Evolutionary conservation across 2,113 vertebrate genomes (phyloP).

Genomic region (Odontophorus gujanensis): DNA sequence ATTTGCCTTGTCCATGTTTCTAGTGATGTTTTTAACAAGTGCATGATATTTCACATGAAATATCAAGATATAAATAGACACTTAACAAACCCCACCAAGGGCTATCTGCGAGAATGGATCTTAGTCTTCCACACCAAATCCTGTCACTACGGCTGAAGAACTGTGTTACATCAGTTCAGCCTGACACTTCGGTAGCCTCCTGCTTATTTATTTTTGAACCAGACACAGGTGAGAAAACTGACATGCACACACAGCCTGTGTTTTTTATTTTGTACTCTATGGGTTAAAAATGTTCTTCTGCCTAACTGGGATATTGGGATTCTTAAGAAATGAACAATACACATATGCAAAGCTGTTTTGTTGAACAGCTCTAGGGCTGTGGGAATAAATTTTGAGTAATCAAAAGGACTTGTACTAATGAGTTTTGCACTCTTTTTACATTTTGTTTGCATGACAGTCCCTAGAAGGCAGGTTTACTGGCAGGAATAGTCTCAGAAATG

Average conservation of each 20-base stretch:
- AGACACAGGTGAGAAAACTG: conserved; percentile 29
- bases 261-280: accelerated
- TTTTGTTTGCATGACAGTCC: conserved; percentile 23
- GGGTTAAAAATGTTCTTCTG: background rate
- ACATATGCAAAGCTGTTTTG: conserved; percentile 25
- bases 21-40: background rate
- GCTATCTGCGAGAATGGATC: background rate
- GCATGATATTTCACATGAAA: background rate
- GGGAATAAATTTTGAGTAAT: conserved; percentile 33
- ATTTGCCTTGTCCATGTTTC: background rate
- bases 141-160: background rate
- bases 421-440: conserved; percentile 54
- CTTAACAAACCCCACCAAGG: background rate
- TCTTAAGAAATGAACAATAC: conserved; percentile 25
- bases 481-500: conserved; percentile 8
- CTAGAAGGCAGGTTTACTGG: background rate
- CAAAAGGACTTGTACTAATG: conserved; percentile 39
- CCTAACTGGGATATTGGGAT: background rate
- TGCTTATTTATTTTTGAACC: background rate
- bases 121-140: background rate
- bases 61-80: background rate
- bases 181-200: background rate
- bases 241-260: background rate
- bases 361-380: conserved; percentile 29
- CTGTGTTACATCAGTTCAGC: background rate